Evolutionary conservation across 2,888 invertebrate species (phyloP).

Genomic region (Didymodactylos carnosus): DNA sequence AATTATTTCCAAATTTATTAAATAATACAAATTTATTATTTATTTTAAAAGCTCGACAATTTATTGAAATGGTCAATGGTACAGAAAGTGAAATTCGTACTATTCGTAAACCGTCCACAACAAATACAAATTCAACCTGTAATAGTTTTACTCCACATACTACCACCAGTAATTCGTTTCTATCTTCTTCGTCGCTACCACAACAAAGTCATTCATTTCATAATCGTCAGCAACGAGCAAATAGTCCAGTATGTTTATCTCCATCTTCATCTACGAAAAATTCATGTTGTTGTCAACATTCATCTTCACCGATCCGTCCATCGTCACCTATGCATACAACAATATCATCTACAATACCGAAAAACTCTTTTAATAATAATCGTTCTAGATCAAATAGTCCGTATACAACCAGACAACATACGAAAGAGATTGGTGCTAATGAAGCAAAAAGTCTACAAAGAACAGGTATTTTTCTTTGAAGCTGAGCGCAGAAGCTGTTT

Average conservation of each 20-base stretch:
- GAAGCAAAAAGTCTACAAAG: too few relatives aligned
- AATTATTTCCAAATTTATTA: conserved; percentile 74
- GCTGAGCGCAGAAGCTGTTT: too few relatives aligned
- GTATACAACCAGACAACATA: background rate
- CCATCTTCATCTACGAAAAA: background rate
- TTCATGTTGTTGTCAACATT: background rate
- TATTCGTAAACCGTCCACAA: background rate
- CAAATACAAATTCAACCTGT: background rate
- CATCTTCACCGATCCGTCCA: background rate
- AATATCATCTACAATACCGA: background rate
- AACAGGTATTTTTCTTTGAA: too few relatives aligned
- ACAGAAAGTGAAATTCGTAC: conserved; percentile 16
- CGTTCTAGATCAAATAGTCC: background rate
- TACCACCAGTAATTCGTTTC: too few relatives aligned
- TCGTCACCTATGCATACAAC: background rate
- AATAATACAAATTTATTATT: conserved; percentile 79
- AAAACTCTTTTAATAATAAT: too few relatives aligned
- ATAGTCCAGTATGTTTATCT: background rate
- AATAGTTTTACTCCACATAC: background rate
- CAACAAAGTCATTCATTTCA: too few relatives aligned
- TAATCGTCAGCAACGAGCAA: background rate
- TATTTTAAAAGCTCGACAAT: conserved; percentile 87
- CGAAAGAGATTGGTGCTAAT: too few relatives aligned
- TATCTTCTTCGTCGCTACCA: too few relatives aligned
- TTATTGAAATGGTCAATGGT: conserved; percentile 74